Conservation (phyloP, 2,797 vertebrate genomes). For the Holocentrus rufus region DNA sequence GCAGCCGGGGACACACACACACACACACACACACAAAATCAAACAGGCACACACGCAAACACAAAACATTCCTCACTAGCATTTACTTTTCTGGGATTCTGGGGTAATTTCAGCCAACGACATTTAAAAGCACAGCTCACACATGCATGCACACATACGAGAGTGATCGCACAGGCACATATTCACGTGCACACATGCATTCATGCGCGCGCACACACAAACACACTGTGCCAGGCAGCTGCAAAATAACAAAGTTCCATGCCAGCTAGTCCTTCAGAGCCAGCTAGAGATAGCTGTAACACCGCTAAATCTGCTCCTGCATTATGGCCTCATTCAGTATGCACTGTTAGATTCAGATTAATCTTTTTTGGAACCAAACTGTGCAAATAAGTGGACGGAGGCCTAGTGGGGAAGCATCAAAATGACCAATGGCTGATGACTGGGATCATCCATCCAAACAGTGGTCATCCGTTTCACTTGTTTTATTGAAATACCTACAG, state of each 20-base stretch:
- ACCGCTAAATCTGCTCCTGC: constrained; percentile 38
- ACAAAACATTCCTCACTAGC: neutral
- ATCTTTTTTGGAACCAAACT: constrained; percentile 43
- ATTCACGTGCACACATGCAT: constrained; percentile 7
- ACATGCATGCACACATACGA: neutral
- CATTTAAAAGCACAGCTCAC: neutral
- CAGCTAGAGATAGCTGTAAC: constrained; percentile 35
- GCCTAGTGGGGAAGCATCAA: constrained; percentile 20
- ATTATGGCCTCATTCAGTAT: constrained; percentile 43
- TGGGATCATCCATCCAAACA: constrained; percentile 42
- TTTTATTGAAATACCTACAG: constrained; percentile 50
- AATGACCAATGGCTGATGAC: constrained; percentile 34
- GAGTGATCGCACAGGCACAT: neutral
- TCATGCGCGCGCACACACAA: constrained; percentile 31
- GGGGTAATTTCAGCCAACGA: neutral
- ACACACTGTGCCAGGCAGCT: constrained; percentile 48
- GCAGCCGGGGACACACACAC: constrained; percentile 38
- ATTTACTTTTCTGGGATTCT: neutral
- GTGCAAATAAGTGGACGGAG: constrained; percentile 35
- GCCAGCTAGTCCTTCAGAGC: constrained; percentile 53
- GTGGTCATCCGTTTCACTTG: constrained; percentile 52
- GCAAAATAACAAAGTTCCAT: constrained; percentile 20
- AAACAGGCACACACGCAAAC: constrained; percentile 27
- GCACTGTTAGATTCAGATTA: constrained; percentile 38
- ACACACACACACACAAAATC: constrained; percentile 39